Base-by-base conservation (phyloP, 23 tunicate species). In the Corella eumyota region DNA sequence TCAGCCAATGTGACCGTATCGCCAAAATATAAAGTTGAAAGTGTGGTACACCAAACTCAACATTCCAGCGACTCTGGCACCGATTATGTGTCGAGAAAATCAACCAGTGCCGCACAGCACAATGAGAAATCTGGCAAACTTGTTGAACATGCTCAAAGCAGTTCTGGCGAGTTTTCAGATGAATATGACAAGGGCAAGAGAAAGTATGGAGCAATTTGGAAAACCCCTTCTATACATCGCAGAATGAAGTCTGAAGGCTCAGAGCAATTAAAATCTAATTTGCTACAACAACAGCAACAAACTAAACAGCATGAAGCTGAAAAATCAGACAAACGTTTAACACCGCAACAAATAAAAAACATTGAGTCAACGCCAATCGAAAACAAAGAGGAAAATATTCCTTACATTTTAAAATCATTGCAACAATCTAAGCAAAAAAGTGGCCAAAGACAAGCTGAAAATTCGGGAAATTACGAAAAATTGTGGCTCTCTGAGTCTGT, bases 181-280 rank as follows among this genome's bases (percentile, higher is more conserved):
- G 52, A 63, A 2, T 36, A 55, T 24, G 49, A 66, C 31, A 54
- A 55, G 0, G 48, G 66, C 45, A 67, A 57, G 23, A 77, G 81
- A 7, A 69, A 64, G 33, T 84, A 84, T 30, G 94, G 94, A 9
- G 75, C 72, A 3, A 57, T 84, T 1, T 84, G 94, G 94, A 84
- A 75, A 58, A 64, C 77, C 25, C 94, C 94, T 15, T 73, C 75
- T 37, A 66, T 20, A 13, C 82, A 76, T 67, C 30, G 73, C 31
- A 34, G 82, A 47, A 32, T 66, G 19, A 57, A 53, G 45, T 76
- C 82, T 2, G 29, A 34, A 2, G 70, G 66, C 61, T 50, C 64
- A n/a, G n/a, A n/a, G n/a, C n/a, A n/a, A n/a, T n/a, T n/a, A n/a
- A n/a, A n/a, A n/a, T n/a, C n/a, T n/a, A n/a, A n/a, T n/a, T n/a